Percentiles rank a stretch among this genome's conserved stretches.
These are phyloP conservation scores for Rhinatrema bivittatum DNA, from an alignment of 2,797 vertebrate genomes.

Conservation along the genomic window DNA sequence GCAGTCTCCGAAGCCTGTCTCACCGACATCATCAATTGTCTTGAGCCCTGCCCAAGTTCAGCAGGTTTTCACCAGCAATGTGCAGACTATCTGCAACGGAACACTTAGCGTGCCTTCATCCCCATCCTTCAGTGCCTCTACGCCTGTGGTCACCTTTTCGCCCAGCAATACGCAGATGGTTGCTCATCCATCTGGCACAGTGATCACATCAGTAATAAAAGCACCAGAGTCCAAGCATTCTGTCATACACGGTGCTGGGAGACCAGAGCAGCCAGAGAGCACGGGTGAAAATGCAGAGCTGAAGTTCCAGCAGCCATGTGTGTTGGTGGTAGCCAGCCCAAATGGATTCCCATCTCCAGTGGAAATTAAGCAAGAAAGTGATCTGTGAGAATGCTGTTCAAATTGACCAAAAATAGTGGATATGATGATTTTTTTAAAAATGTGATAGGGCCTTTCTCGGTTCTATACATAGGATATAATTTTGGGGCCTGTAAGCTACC, in stretches of 20 bases:
- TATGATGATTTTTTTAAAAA: constrained; percentile 41
- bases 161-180: constrained; percentile 56
- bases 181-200: constrained; percentile 55
- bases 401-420: constrained; percentile 33
- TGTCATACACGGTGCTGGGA: constrained; percentile 2
- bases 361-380: constrained; percentile 53
- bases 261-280: constrained; percentile 21
- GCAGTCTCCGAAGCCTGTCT: constrained; percentile 49
- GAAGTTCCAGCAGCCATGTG: constrained; percentile 51
- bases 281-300: constrained; percentile 34
- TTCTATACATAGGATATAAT: constrained; percentile 42
- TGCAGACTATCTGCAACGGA: constrained; percentile 61
- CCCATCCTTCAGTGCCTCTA: constrained; percentile 44
- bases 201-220: constrained; percentile 73
- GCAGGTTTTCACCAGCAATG: constrained; percentile 54
- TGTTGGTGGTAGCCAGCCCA: constrained; percentile 59
- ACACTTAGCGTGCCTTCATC: constrained; percentile 49
- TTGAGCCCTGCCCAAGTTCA: constrained; percentile 58
- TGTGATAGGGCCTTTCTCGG: constrained; percentile 45
- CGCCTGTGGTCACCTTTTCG: constrained; percentile 59
- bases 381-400: constrained; percentile 47
- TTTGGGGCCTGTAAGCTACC: constrained; percentile 39
- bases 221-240: constrained; percentile 58
- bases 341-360: constrained; percentile 48
- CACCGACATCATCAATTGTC: constrained; percentile 51